Evolutionary conservation across 2,888 invertebrate species (phyloP), one percentile per base, ranked within the genome.

Genomic region (Mongoloraphidia duomilia): DNA sequence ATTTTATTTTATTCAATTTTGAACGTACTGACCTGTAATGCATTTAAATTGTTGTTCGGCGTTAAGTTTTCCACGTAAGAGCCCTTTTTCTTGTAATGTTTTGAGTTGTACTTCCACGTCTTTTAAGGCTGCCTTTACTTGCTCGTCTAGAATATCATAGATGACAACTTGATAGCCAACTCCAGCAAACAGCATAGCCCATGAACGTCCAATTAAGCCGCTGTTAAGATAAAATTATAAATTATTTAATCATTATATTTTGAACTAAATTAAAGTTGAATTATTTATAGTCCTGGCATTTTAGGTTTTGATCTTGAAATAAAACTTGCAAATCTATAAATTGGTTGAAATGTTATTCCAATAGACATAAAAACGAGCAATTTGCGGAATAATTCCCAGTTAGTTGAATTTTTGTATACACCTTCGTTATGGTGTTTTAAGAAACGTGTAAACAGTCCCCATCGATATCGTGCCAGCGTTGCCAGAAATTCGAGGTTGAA

Each of bases 171-270:
- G 75, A 66, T 94, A 95, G 9, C 94, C 95, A 6, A 84, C 89
- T 9, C 89, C 82, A 0, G 93, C 93, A 67, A 94, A 97, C 36
- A 96, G 73, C 93, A 96, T 95, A 0, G 95, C 87, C 93, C 94
- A 97, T 59, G 94, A 94, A 49, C 90, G 79, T 3, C 96, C 97
- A 59, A 97, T 95, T 47, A 96, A 72, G 3, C 97, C 97, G 65
- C 95, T 96, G 66, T 44, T 72, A 75, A 52, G 17, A 17, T 26
- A 26, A 26, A 26, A 26, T 26, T 6, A 26, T 26, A n/a, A n/a
- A 1, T 41, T 12, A 13, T 14, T 42, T 14, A 42, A 5, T 14
- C 41, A 41, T 41, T 41, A 14, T 11, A 14, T 41, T 9, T 41
- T n/a, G 12, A n/a, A 37, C 11, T 12, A 37, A 37, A 37, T n/a